Evolutionary conservation across 2,113 vertebrate genomes (phyloP).

Genomic region (Tupaia tana): DNA sequence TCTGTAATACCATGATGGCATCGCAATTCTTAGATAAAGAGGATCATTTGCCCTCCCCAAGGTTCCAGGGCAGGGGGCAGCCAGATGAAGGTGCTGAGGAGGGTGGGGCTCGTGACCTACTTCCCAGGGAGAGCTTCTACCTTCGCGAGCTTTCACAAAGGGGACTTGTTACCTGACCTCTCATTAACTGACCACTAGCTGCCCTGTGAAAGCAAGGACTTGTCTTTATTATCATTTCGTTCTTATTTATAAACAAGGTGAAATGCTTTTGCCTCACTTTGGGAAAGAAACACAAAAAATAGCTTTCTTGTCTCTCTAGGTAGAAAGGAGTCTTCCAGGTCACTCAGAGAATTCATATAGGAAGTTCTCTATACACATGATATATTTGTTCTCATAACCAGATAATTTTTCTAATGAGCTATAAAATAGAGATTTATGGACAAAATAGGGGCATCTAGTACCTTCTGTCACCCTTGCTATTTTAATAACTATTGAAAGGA

Average conservation of each 20-base stretch:
- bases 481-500: conserved; percentile 11
- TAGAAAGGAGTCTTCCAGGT: background rate
- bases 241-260: conserved; percentile 1
- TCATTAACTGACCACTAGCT: background rate
- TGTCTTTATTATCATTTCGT: background rate
- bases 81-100: background rate
- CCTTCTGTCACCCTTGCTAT: background rate
- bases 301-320: background rate
- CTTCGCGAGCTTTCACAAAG: background rate
- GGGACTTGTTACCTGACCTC: background rate
- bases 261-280: background rate
- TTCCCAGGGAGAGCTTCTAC: background rate
- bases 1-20: background rate
- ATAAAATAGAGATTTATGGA: background rate
- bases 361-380: background rate
- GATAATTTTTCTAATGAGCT: background rate
- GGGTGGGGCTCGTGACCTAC: background rate
- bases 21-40: background rate
- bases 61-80: background rate
- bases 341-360: background rate
- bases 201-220: background rate
- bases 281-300: background rate
- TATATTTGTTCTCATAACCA: background rate
- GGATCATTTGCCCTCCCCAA: background rate
- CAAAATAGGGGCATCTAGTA: background rate